Base-by-base conservation (phyloP, 1,140 invertebrate species). In the Battus philenor region DNA sequence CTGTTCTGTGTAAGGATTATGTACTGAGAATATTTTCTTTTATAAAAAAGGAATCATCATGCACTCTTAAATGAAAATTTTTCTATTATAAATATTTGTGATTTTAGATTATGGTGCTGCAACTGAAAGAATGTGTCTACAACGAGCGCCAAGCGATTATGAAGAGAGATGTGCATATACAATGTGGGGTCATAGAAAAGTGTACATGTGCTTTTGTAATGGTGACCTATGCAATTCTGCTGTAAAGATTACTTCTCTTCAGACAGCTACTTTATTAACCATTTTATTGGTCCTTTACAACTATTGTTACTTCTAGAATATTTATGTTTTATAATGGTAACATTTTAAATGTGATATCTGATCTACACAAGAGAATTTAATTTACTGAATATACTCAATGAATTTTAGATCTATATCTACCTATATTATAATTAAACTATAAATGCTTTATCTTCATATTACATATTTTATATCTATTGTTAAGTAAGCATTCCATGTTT, bases 121-220 rank as follows among this genome's bases (percentile, higher is more conserved):
- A 8, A 96, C 94, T 1, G 92, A 97, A 80, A 88, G 96, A 55
- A 91, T 94, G 83, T 97, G 95, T 64, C 87, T 97, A 0, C 93
- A 94, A 79, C 87, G 94, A 45, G 92, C 94, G 12, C 95, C 95
- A 3, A 91, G 92, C 30, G 96, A 97, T 74, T 91, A 91, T 56
- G 93, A 96, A 80, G 95, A 97, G 76, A 86, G 95, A 43, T 97
- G 96, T 81, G 94, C 93, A 1, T 92, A 94, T 48, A 95, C 94
- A 0, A 87, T 91, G 54, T 92, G 91, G 86, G 92, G 93, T 61
- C 89, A 91, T 50, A 92, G 91, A 67, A 93, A 92, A 73, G 94
- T 97, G 0, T 93, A 92, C 54, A 95, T 97, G 93, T 97, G 96
- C 71, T 95, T 97, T 64, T 97, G 96, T 68, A 90, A 89, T 63